Evolutionary conservation across 2,797 vertebrate genomes (phyloP).

Genomic region (Trachurus trachurus): DNA sequence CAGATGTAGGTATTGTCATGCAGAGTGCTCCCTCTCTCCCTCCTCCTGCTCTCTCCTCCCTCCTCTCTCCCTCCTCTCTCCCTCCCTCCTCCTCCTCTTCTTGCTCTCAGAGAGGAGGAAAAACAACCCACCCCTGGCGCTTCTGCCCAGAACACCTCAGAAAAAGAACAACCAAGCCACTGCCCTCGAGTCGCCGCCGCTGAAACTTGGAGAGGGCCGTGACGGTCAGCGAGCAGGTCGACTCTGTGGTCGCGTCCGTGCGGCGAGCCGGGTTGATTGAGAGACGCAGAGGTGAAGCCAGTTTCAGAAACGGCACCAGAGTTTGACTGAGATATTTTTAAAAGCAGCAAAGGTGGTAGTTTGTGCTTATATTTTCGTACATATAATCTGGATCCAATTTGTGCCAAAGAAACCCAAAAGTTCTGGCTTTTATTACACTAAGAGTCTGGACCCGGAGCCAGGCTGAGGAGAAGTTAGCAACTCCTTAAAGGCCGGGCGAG

Average conservation of each 20-base stretch:
- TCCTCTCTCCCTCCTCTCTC: neutral
- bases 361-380: conserved; percentile 60
- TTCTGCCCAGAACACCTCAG: conserved; percentile 57
- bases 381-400: conserved; percentile 33
- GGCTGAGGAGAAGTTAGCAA: conserved; percentile 51
- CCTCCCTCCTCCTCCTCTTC: conserved; percentile 45
- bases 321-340: conserved; percentile 46
- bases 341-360: conserved; percentile 60
- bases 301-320: conserved; percentile 18
- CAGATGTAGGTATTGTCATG: conserved; percentile 99
- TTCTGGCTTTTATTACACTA: conserved; percentile 44
- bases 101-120: conserved; percentile 38
- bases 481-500: conserved; percentile 45
- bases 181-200: conserved; percentile 33
- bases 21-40: conserved; percentile 84
- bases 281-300: conserved; percentile 48
- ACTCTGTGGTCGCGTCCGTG: conserved; percentile 41
- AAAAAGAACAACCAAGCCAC: conserved; percentile 56
- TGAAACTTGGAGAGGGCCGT: conserved; percentile 39
- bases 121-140: conserved; percentile 52
- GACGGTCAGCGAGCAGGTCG: conserved; percentile 57
- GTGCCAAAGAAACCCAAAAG: conserved; percentile 44
- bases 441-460: conserved; percentile 23
- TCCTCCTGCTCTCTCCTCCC: conserved; percentile 2
- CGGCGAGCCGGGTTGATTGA: conserved; percentile 19